phyloP scores from a whole-genome alignment of 2,888 invertebrate species.

The Drosophila acutilabella region DNA sequence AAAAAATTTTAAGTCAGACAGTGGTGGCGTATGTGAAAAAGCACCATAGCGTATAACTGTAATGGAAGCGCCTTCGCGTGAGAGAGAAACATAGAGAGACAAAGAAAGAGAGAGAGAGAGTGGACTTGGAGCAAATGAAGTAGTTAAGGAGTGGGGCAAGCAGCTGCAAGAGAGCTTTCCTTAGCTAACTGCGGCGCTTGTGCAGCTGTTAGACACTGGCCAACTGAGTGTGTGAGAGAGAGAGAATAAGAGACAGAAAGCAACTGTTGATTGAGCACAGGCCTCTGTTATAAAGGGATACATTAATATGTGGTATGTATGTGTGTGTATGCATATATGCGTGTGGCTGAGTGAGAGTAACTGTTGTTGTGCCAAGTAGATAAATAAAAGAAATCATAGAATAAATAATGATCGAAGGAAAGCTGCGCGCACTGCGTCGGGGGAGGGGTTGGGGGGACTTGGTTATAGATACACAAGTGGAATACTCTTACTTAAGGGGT shows the following conservation, averaged over 20 bases:
- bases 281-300: slow-evolving; percentile 14
- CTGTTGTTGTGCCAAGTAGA: slow-evolving; percentile 17
- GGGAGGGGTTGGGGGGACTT: slow-evolving; percentile 9
- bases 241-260: slow-evolving; percentile 20
- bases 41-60: slow-evolving; percentile 79
- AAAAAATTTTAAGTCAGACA: slow-evolving; percentile 86
- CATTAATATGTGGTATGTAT: background rate
- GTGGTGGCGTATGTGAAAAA: slow-evolving; percentile 86
- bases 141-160: slow-evolving; percentile 1
- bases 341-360: slow-evolving; percentile 3
- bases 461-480: slow-evolving; percentile 24
- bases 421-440: slow-evolving; percentile 31
- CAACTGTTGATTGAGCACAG: slow-evolving; percentile 36
- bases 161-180: slow-evolving; percentile 35
- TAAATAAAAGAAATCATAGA: slow-evolving; percentile 49
- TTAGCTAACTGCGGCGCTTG: slow-evolving; percentile 44
- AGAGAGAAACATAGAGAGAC: slow-evolving; percentile 11
- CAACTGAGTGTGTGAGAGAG: slow-evolving; percentile 11
- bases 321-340: background rate
- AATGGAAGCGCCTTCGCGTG: slow-evolving; percentile 33
- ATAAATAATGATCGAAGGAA: slow-evolving; percentile 39
- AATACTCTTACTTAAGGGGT: slow-evolving; percentile 18
- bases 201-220: slow-evolving; percentile 45
- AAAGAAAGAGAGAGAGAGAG: slow-evolving; percentile 4
- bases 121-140: background rate